Evolutionary conservation across 2,113 vertebrate species (phyloP).

Genomic region (Perognathus longimembris): DNA sequence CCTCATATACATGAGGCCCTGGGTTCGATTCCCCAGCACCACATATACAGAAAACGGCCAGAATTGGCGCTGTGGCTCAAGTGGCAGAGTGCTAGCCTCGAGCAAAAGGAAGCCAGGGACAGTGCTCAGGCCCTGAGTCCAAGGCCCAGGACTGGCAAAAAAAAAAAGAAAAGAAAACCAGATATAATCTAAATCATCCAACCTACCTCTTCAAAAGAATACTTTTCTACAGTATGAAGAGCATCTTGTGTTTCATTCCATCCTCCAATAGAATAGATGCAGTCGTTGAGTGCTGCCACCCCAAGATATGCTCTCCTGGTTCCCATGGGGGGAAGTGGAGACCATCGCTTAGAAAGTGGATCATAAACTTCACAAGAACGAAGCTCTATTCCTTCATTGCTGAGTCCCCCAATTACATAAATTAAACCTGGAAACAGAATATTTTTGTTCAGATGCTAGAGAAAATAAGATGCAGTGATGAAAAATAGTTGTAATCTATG

Average conservation of each 20-base stretch:
- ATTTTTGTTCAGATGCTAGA: conserved; percentile 58
- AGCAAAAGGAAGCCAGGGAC: too few species aligned
- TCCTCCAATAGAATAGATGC: conserved; percentile 96
- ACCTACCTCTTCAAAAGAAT: conserved; percentile 96
- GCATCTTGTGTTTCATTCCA: conserved; percentile 96
- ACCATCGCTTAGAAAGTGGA: conserved; percentile 95
- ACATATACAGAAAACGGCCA: too few species aligned
- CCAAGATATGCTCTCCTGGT: conserved; percentile 95
- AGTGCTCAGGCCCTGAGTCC: too few species aligned
- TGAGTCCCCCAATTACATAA: conserved; percentile 96
- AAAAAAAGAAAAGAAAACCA: conserved; percentile 48
- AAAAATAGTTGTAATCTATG: conserved; percentile 14
- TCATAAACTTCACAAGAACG: conserved; percentile 95
- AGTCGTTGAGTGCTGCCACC: conserved; percentile 94
- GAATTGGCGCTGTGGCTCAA: too few species aligned
- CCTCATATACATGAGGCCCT: too few species aligned
- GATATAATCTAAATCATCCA: conserved; percentile 52
- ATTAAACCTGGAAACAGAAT: conserved; percentile 91
- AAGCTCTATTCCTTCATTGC: conserved; percentile 94
- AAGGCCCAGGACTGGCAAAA: too few species aligned
- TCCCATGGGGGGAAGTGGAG: conserved; percentile 93
- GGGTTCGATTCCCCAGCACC: too few species aligned
- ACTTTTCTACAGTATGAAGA: conserved; percentile 95
- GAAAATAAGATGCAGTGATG: conserved; percentile 49
- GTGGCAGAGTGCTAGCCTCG: too few species aligned